These are phyloP conservation scores for Pachymerium ferrugineum DNA, from an alignment of 2,888 invertebrate species.

Conservation along the genomic window DNA sequence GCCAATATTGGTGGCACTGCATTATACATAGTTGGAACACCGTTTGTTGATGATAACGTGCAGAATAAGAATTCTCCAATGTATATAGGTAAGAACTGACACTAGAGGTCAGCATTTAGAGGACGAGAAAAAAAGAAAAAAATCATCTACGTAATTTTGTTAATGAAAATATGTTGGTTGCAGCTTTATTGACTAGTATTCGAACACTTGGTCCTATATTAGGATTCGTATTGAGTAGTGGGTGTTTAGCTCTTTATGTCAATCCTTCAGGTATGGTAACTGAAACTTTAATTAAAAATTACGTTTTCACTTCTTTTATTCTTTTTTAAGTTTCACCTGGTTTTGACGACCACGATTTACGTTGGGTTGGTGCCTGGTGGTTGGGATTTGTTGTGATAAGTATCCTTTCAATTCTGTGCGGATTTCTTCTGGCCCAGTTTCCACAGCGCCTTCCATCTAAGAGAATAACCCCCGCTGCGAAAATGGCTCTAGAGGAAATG, in stretches of 20 bases:
- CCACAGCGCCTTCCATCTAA: background rate
- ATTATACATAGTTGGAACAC: background rate
- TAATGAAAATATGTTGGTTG: background rate
- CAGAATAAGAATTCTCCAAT: background rate
- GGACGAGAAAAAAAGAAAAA: background rate
- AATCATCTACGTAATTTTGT: background rate
- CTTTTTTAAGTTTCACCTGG: constrained; percentile 35
- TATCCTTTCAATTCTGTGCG: background rate
- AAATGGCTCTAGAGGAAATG: background rate
- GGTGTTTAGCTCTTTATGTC: background rate
- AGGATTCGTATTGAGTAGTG: background rate
- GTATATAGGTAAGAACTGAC: background rate
- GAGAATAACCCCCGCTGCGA: background rate
- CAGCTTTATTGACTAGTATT: background rate
- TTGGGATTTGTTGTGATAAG: constrained; percentile 41
- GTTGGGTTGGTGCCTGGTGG: constrained; percentile 43
- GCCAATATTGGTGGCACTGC: background rate
- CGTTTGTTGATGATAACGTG: background rate
- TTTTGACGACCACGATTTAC: constrained; percentile 39
- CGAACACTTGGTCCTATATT: background rate
- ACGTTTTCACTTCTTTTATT: background rate
- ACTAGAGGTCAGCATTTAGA: no score
- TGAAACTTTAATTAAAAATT: background rate
- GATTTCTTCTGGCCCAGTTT: background rate
- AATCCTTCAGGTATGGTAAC: background rate